Percentiles rank a stretch among this genome's conserved stretches.
Evolutionary conservation across 2,797 vertebrate genomes (phyloP).

Genomic region (Macropus fuliginosus): DNA sequence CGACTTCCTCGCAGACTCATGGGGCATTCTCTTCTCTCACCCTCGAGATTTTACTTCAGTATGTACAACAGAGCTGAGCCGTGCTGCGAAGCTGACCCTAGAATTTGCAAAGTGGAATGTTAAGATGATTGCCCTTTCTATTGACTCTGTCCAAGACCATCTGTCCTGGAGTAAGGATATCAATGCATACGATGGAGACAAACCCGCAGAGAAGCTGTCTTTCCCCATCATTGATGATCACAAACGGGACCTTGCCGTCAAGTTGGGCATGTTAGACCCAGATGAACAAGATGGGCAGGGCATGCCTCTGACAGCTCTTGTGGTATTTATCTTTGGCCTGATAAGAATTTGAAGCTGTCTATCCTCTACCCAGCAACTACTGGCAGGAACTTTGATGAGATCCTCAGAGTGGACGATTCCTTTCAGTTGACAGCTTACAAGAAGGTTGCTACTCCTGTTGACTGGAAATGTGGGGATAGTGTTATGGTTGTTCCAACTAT

Average conservation of each 20-base stretch:
- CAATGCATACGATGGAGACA: too few relatives aligned
- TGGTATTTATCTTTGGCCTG: conserved; percentile 95
- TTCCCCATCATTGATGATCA: conserved; percentile 97
- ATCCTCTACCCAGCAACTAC: conserved; percentile 98
- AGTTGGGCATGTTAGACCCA: conserved; percentile 97
- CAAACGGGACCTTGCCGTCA: conserved; percentile 90
- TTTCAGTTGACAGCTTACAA: conserved; percentile 95
- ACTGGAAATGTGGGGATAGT: conserved; percentile 95
- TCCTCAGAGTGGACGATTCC: conserved; percentile 94
- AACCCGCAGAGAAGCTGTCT: conserved; percentile 84
- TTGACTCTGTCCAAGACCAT: conserved; percentile 96
- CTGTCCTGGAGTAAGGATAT: conserved; percentile 92
- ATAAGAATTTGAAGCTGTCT: conserved; percentile 98
- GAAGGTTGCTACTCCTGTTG: conserved; percentile 95
- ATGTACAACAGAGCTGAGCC: conserved; percentile 96
- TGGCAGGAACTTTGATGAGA: conserved; percentile 96
- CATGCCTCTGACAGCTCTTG: conserved; percentile 94
- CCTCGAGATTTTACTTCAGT: conserved; percentile 96
- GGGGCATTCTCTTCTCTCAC: conserved; percentile 97
- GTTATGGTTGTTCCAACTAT: conserved; percentile 96
- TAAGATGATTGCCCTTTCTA: conserved; percentile 96
- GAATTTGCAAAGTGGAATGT: conserved; percentile 94
- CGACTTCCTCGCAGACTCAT: conserved; percentile 94
- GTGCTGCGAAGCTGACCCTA: conserved; percentile 88
- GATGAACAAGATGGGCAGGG: conserved; percentile 93